phyloP scores from a whole-genome alignment of 2,797 vertebrate species.

The Menidia menidia region DNA sequence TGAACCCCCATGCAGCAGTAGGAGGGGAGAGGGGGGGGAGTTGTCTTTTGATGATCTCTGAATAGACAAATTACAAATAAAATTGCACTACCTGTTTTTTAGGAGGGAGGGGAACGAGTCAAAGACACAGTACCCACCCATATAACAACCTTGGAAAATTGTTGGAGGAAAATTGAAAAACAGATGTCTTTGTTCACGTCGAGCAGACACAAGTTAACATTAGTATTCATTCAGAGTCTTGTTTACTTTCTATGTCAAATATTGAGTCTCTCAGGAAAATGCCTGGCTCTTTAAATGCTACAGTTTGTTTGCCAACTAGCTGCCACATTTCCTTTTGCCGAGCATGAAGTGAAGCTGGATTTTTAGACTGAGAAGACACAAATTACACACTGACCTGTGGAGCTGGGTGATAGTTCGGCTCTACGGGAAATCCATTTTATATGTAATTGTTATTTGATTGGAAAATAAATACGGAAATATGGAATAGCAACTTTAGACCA shows the following conservation, averaged over 20 bases:
- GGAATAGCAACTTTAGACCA: background rate
- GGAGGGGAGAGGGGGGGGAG: background rate
- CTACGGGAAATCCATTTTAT: background rate
- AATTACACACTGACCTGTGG: background rate
- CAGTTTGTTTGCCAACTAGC: background rate
- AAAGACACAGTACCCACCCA: constrained; percentile 7
- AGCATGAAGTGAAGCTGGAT: constrained; percentile 6
- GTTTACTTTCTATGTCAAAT: constrained; percentile 16
- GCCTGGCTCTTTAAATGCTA: constrained; percentile 6
- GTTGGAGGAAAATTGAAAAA: constrained; percentile 13
- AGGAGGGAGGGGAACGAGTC: background rate
- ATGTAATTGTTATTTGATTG: constrained; percentile 1
- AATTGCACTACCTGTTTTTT: constrained; percentile 11
- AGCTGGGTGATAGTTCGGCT: background rate
- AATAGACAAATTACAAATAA: constrained; percentile 3
- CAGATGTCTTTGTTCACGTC: constrained; percentile 3
- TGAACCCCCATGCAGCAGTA: background rate
- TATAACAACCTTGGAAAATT: constrained; percentile 12
- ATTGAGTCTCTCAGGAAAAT: constrained; percentile 20
- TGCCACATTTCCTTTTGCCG: background rate
- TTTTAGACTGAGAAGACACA: background rate
- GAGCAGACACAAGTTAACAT: constrained; percentile 4
- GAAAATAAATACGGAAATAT: background rate
- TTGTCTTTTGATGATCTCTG: constrained; percentile 7
- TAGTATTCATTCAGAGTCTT: constrained; percentile 4